Percentiles rank a stretch among this genome's conserved stretches.
Evolutionary conservation across 2,113 vertebrate genomes (phyloP).

Genomic region (Saguinus imperator): DNA sequence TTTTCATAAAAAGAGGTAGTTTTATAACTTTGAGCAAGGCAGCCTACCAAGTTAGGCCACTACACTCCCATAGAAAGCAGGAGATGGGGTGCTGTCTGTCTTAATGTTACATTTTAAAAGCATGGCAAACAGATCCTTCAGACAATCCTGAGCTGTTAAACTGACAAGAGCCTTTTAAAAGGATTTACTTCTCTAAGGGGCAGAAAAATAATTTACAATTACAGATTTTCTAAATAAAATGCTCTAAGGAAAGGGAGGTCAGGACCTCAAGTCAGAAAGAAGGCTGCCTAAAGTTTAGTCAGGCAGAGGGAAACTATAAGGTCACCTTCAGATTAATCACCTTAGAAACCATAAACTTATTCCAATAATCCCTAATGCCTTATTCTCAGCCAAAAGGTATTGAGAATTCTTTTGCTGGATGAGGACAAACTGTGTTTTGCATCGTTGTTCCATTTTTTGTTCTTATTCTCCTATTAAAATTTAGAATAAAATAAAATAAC

Average conservation of each 20-base stretch:
- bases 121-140: neutral
- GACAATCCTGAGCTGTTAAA: neutral
- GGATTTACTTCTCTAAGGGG: neutral
- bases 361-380: neutral
- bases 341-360: neutral
- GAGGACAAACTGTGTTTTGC: neutral
- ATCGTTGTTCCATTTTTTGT: neutral
- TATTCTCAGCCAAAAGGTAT: neutral
- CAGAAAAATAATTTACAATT: neutral
- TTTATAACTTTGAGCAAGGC: neutral
- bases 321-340: neutral
- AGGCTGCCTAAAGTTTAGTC: neutral
- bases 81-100: neutral
- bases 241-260: neutral
- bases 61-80: neutral
- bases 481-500: neutral
- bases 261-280: neutral
- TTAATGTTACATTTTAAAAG: neutral
- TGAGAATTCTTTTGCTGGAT: neutral
- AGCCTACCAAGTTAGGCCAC: neutral
- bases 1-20: neutral
- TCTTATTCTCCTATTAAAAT: neutral
- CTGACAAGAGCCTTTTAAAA: neutral
- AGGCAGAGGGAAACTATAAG: neutral
- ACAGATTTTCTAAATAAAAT: neutral